phyloP scores from a whole-genome alignment of 2,113 vertebrate species.

The Callocephalon fimbriatum region DNA sequence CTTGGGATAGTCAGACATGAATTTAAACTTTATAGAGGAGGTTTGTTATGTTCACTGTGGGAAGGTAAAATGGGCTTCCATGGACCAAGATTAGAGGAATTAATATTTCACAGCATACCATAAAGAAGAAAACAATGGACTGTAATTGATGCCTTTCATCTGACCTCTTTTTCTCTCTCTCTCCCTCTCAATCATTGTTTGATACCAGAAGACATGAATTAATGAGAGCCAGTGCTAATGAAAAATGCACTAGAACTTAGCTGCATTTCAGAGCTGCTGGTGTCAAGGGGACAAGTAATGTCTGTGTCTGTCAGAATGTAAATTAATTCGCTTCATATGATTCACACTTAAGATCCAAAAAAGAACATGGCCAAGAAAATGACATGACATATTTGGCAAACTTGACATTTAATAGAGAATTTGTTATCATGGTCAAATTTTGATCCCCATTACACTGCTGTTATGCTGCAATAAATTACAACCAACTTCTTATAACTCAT shows the following conservation, averaged over 20 bases:
- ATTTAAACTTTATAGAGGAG: neutral
- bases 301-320: slow-evolving; percentile 1
- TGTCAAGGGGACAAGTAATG: slow-evolving; percentile 42
- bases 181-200: neutral
- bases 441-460: neutral
- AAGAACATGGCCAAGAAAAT: neutral
- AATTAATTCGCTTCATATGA: neutral
- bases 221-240: neutral
- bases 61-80: neutral
- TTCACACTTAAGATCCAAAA: slow-evolving; percentile 2
- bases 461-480: neutral
- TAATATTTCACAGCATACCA: neutral
- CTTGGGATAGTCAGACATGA: neutral
- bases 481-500: neutral
- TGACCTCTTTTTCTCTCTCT: neutral
- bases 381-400: neutral
- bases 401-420: neutral
- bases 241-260: slow-evolving; percentile 57
- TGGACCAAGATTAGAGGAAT: neutral
- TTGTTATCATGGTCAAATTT: neutral
- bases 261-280: slow-evolving; percentile 17
- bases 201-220: neutral
- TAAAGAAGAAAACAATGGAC: neutral
- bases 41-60: neutral
- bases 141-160: neutral